These are phyloP conservation scores for Bicyclus anynana DNA, from an alignment of 1,140 invertebrate species.

Conservation along the genomic window DNA sequence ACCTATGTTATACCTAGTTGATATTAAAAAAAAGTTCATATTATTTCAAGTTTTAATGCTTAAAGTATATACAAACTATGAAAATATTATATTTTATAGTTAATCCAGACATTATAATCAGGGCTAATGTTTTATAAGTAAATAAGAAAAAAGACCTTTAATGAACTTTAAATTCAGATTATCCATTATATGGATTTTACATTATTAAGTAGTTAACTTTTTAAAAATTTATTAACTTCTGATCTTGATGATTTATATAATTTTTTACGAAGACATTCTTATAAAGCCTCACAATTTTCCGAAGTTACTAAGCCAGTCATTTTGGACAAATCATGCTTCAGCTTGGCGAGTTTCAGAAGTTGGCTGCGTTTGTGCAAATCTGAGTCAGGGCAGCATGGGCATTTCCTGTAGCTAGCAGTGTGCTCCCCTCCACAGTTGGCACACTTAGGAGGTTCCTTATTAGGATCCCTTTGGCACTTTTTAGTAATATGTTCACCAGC, in stretches of 20 bases:
- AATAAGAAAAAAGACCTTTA: no score
- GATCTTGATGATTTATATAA: no score
- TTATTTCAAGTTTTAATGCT: not conserved
- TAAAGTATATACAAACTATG: not conserved
- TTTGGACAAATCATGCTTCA: not conserved
- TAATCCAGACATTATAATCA: no score
- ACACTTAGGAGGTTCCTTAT: constrained; percentile 43
- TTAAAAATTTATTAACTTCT: no score
- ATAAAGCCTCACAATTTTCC: constrained; percentile 29
- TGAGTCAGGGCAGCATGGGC: constrained; percentile 37
- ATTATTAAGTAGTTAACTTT: no score
- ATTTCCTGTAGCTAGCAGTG: constrained; percentile 47
- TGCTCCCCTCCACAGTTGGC: constrained; percentile 51
- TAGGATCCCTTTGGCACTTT: constrained; percentile 35
- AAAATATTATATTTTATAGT: not conserved
- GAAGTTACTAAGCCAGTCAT: constrained; percentile 18
- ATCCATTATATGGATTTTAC: no score
- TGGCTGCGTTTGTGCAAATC: constrained; percentile 2
- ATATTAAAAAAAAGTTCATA: not conserved
- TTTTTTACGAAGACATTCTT: constrained; percentile 27
- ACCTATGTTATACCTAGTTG: not conserved
- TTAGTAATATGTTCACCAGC: constrained; percentile 39
- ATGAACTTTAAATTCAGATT: no score
- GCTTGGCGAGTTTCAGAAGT: constrained; percentile 8
- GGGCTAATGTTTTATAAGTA: no score